Evolutionary conservation across 2,113 vertebrate species (phyloP).

Genomic region (Mobula birostris): DNA sequence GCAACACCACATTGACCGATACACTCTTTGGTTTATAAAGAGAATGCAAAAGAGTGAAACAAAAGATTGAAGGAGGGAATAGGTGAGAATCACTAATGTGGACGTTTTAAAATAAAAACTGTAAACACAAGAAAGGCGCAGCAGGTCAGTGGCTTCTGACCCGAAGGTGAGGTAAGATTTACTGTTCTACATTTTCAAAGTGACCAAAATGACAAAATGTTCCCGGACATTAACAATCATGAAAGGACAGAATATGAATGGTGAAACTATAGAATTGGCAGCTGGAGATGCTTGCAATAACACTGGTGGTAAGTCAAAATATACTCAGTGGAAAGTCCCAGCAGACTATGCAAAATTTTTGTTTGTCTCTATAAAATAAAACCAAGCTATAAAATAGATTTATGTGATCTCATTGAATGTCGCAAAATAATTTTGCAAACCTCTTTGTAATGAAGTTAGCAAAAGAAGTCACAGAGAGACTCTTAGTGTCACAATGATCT

Average conservation of each 20-base stretch:
- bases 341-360: not conserved
- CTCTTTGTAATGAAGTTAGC: not conserved
- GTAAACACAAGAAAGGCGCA: not conserved
- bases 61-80: not conserved
- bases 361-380: slow-evolving; percentile 1
- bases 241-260: not conserved
- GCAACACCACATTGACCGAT: not conserved
- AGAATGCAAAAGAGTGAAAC: not conserved
- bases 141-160: not conserved
- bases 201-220: not conserved
- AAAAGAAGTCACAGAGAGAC: not conserved
- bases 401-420: not conserved
- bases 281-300: not conserved
- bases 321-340: not conserved
- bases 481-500: not conserved
- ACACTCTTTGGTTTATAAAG: not conserved
- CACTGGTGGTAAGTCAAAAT: not conserved
- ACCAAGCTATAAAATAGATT: not conserved
- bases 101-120: not conserved
- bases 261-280: not conserved
- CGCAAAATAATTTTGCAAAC: not conserved
- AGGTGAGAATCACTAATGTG: not conserved
- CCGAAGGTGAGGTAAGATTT: not conserved
- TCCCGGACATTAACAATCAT: not conserved
- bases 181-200: not conserved